These are phyloP conservation scores for Cladopsammia gracilis DNA, from an alignment of 64 coral and sea anemone species.

Conservation along the genomic window DNA sequence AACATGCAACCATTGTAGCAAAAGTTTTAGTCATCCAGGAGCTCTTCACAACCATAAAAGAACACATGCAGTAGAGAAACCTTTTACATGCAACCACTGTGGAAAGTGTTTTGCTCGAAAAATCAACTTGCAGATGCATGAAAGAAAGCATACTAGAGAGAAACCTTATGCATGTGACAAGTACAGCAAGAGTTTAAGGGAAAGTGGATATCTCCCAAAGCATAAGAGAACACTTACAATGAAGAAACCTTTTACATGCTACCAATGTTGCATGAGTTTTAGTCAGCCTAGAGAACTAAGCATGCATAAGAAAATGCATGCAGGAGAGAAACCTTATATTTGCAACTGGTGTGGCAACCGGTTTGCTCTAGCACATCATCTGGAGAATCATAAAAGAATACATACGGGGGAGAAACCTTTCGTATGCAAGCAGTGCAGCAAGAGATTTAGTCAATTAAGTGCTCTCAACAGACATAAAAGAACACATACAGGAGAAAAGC, in stretches of 20 bases:
- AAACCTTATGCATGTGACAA: constrained; percentile 29
- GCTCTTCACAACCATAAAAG: no score
- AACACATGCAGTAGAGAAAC: no score
- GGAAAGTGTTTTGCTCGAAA: not conserved
- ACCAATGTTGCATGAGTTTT: constrained; percentile 5
- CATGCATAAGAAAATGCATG: not conserved
- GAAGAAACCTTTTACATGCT: constrained; percentile 28
- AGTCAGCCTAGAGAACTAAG: not conserved
- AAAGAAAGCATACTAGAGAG: not conserved
- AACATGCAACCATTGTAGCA: no score
- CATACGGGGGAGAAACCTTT: no score
- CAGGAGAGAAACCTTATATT: not conserved
- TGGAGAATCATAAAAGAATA: no score
- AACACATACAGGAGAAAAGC: constrained; percentile 9
- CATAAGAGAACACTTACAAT: constrained; percentile 27
- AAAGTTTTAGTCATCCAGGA: no score
- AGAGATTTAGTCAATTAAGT: constrained; percentile 6
- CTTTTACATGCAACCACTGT: not conserved
- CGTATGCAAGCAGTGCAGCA: constrained; percentile 6
- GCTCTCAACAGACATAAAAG: constrained; percentile 15
- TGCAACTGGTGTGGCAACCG: no score
- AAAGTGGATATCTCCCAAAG: not conserved
- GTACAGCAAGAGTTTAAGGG: not conserved
- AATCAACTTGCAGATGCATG: not conserved
- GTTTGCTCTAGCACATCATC: no score